Evolutionary conservation across 2,113 vertebrate species (phyloP).

Genomic region (Asarcornis scutulata): DNA sequence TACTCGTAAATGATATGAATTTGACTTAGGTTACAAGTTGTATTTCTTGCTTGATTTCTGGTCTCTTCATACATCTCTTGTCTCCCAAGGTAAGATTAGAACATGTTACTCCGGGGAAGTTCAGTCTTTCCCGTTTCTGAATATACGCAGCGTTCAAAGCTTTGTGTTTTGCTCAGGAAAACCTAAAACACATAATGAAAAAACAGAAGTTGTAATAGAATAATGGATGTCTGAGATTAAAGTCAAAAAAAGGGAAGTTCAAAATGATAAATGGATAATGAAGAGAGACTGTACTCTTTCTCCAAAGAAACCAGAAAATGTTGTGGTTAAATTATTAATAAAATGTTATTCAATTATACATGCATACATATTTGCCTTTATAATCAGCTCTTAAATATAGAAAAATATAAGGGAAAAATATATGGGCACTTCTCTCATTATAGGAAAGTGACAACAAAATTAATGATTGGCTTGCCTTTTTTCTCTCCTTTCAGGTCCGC

Average conservation of each 20-base stretch:
- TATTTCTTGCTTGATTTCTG: background rate
- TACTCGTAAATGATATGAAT: background rate
- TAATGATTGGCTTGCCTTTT: background rate
- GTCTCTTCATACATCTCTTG: background rate
- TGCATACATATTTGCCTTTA: background rate
- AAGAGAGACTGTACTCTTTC: background rate
- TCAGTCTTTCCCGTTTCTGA: background rate
- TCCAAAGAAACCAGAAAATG: background rate
- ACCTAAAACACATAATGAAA: background rate
- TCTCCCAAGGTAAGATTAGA: background rate
- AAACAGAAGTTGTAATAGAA: background rate
- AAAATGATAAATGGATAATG: background rate
- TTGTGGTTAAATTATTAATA: background rate
- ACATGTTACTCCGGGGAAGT: background rate
- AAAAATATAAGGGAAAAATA: background rate
- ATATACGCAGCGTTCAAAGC: rapidly evolving
- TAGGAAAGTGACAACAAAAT: background rate
- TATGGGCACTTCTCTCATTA: background rate
- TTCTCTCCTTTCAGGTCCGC: conserved; percentile 69
- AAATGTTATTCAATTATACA: background rate
- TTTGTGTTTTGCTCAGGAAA: background rate
- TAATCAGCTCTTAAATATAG: background rate
- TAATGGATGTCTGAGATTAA: background rate
- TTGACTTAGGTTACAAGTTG: background rate
- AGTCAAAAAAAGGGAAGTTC: background rate